phyloP scores from a whole-genome alignment of 2,113 vertebrate species.

The Taxidea taxus region DNA sequence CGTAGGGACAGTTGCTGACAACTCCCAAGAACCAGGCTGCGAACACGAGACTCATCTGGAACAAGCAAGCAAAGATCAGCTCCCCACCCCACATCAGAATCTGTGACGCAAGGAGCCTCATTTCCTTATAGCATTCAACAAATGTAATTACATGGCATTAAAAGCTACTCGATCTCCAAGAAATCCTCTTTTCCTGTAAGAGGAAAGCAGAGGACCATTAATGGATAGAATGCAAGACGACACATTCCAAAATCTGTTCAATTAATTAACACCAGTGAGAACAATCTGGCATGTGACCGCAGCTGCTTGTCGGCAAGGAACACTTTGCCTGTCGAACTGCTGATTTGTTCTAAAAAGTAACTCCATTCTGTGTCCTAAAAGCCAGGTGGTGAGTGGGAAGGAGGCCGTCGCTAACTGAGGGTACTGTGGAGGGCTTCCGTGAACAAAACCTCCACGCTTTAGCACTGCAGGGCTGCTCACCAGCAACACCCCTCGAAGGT shows the following conservation, averaged over 20 bases:
- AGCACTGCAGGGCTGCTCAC: neutral
- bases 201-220: neutral
- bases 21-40: neutral
- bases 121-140: neutral
- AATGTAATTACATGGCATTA: neutral
- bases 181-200: neutral
- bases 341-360: conserved; percentile 61
- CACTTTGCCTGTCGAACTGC: conserved; percentile 50
- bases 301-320: conserved; percentile 55
- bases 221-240: conserved; percentile 30
- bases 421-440: neutral
- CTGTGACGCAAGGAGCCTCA: neutral
- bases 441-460: neutral
- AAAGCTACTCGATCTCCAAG: conserved; percentile 11
- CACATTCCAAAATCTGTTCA: conserved; percentile 60
- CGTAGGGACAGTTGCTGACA: neutral
- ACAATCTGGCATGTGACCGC: conserved; percentile 45
- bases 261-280: conserved; percentile 54
- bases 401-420: neutral
- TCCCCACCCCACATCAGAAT: accelerated
- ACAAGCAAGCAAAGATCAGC: too few species aligned
- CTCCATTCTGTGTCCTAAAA: conserved; percentile 26
- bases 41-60: neutral
- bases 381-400: conserved; percentile 51
- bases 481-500: neutral